These are phyloP conservation scores for Apotomis capreana DNA, from an alignment of 2,888 invertebrate genomes.

Conservation along the genomic window DNA sequence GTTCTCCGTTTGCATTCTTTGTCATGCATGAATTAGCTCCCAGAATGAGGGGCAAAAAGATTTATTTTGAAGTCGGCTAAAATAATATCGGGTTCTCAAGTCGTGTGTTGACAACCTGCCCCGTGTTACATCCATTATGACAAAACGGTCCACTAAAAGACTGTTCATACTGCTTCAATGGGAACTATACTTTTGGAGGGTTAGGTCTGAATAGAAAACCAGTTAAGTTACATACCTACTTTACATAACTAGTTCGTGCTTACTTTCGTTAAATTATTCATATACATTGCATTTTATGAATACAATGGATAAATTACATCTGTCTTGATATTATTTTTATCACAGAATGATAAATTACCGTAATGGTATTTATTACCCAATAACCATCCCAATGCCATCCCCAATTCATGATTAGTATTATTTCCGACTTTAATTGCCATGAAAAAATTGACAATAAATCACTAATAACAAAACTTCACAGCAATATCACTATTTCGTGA, in stretches of 20 bases:
- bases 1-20: too few relatives aligned
- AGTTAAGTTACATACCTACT: slow-evolving; percentile 8
- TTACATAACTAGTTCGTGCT: slow-evolving; percentile 19
- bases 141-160: slow-evolving; percentile 3
- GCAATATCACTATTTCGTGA: too few relatives aligned
- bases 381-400: too few relatives aligned
- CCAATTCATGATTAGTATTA: too few relatives aligned
- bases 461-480: too few relatives aligned
- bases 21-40: too few relatives aligned
- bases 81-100: too few relatives aligned
- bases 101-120: slow-evolving; percentile 1
- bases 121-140: slow-evolving; percentile 11
- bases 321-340: neutral
- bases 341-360: neutral
- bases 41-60: too few relatives aligned
- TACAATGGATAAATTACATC: neutral
- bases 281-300: slow-evolving; percentile 5
- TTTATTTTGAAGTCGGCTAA: too few relatives aligned
- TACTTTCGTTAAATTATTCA: slow-evolving; percentile 9
- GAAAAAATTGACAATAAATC: too few relatives aligned
- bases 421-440: too few relatives aligned
- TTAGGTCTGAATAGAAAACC: slow-evolving; percentile 16
- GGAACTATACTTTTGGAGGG: slow-evolving; percentile 15
- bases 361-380: too few relatives aligned
- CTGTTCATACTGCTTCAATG: slow-evolving; percentile 1